Evolutionary conservation across 2,113 vertebrate genomes (phyloP).

Genomic region (Furnarius figulus): DNA sequence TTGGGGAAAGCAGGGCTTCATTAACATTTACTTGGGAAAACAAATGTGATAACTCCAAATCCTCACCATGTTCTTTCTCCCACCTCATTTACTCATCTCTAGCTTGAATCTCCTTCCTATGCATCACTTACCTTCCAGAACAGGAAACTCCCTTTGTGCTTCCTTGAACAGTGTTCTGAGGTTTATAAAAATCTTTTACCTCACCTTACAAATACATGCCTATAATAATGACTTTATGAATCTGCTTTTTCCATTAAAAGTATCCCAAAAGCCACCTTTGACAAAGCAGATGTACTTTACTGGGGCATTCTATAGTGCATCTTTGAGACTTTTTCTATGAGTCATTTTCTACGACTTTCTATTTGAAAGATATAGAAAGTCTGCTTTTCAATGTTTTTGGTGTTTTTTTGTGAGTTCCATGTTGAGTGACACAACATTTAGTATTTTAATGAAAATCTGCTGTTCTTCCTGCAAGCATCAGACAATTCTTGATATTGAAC

Average conservation of each 20-base stretch:
- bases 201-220: fast-evolving
- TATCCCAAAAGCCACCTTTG: neutral
- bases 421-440: neutral
- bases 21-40: neutral
- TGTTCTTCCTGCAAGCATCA: neutral
- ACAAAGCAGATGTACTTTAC: neutral
- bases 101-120: neutral
- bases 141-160: neutral
- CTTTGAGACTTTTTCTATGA: neutral
- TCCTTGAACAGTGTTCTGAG: neutral
- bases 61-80: neutral
- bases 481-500: neutral
- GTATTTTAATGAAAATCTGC: neutral
- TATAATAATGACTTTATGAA: neutral
- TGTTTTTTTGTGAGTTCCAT: neutral
- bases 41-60: neutral
- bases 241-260: neutral
- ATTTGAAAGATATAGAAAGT: neutral
- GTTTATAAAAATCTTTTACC: neutral
- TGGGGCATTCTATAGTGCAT: neutral
- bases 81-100: neutral
- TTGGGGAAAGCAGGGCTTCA: neutral
- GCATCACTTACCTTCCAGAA: neutral
- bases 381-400: neutral
- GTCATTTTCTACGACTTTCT: neutral